These are phyloP conservation scores for Panonychus citri DNA, from an alignment of 1,140 invertebrate genomes.

Conservation along the genomic window DNA sequence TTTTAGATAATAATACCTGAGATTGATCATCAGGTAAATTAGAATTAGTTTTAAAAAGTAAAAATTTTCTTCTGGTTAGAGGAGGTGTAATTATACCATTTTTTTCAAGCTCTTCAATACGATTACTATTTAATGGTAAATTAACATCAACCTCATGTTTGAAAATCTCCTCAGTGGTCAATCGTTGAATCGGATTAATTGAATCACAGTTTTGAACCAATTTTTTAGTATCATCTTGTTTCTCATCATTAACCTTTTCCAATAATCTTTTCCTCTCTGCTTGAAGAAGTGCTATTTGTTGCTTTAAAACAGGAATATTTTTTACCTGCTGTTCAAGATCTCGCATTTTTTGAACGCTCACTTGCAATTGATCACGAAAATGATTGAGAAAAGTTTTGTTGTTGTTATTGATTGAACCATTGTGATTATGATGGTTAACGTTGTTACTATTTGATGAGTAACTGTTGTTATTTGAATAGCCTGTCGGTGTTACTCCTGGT, in stretches of 20 bases:
- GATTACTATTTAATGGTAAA: not conserved
- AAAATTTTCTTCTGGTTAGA: conserved; percentile 13
- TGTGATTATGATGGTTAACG: too few relatives aligned
- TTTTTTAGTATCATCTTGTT: too few relatives aligned
- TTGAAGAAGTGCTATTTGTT: conserved; percentile 41
- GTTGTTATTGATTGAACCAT: too few relatives aligned
- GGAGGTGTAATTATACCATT: conserved; percentile 9
- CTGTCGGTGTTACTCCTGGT: not conserved
- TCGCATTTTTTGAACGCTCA: conserved; percentile 45
- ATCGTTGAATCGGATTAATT: too few relatives aligned
- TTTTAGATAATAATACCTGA: too few relatives aligned
- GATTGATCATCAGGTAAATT: not conserved
- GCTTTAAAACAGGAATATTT: conserved; percentile 42
- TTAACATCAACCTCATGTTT: too few relatives aligned
- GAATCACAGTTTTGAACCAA: too few relatives aligned
- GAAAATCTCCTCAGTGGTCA: conserved; percentile 14
- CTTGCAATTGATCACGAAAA: conserved; percentile 47
- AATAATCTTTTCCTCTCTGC: conserved; percentile 44
- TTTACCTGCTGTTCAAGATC: conserved; percentile 64
- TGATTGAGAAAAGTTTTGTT: conserved; percentile 1
- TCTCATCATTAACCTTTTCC: conserved; percentile 32
- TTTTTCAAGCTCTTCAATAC: conserved; percentile 15
- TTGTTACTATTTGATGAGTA: too few relatives aligned
- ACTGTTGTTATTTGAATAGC: too few relatives aligned
- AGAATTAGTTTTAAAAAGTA: not conserved